phyloP scores from a whole-genome alignment of 2,113 vertebrate species.

The Aramus guarauna region DNA sequence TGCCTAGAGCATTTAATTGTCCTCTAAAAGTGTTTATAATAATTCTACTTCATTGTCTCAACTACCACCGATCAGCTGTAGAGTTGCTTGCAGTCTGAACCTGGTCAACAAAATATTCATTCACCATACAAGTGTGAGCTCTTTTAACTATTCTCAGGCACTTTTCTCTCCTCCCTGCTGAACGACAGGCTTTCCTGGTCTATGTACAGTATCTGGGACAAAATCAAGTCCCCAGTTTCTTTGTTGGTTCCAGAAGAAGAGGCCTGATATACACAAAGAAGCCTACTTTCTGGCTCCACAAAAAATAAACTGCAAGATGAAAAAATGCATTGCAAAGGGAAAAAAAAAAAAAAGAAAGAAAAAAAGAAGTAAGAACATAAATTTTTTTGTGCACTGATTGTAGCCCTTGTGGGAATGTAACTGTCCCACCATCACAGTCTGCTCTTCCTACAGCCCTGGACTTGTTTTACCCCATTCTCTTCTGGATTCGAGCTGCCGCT shows the following conservation, averaged over 20 bases:
- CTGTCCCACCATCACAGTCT: not conserved
- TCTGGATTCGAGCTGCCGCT: not conserved
- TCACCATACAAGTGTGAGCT: not conserved
- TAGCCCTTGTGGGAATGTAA: not conserved
- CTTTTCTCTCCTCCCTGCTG: not conserved
- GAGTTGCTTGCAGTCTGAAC: not conserved
- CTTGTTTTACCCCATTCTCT: not conserved
- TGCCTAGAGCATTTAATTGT: not conserved
- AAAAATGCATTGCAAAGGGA: not conserved
- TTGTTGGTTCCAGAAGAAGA: not conserved
- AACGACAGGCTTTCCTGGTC: not conserved
- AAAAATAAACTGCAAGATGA: not conserved
- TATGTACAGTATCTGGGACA: not conserved
- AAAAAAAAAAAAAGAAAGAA: not conserved
- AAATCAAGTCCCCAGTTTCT: not conserved
- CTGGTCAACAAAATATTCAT: not conserved
- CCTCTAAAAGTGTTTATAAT: not conserved
- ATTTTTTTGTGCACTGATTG: not conserved
- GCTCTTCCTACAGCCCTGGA: not conserved
- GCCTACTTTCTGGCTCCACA: not conserved
- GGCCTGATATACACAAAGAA: not conserved
- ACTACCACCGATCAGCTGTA: not conserved
- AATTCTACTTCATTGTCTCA: not conserved
- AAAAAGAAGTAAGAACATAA: not conserved
- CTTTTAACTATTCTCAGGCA: not conserved